Evolutionary conservation across 2,888 invertebrate genomes (phyloP).

Genomic region (Harpalus rufipes): DNA sequence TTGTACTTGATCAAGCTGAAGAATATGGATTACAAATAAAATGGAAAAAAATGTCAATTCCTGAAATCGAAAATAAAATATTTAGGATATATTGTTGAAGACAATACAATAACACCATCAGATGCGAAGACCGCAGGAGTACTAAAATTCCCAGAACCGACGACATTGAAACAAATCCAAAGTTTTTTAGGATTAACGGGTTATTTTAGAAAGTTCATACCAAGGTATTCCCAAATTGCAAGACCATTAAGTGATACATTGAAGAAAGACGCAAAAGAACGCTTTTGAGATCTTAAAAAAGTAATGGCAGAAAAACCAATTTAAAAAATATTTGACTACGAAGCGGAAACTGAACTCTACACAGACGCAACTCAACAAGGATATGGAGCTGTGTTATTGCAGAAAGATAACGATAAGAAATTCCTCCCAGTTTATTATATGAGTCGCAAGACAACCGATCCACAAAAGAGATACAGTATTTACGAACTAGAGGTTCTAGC

Average conservation of each 20-base stretch:
- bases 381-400: conserved; percentile 55
- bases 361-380: conserved; percentile 63
- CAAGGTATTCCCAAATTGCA: conserved; percentile 59
- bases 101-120: conserved; percentile 61
- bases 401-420: no score
- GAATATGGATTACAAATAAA: no score
- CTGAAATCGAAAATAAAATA: conserved; percentile 67
- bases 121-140: neutral
- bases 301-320: conserved; percentile 64
- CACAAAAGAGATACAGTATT: conserved; percentile 31
- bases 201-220: no score
- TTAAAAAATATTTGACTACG: conserved; percentile 66
- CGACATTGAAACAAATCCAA: no score
- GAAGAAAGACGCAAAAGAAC: conserved; percentile 50
- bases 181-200: no score
- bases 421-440: conserved; percentile 33
- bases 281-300: conserved; percentile 64
- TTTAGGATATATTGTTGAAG: conserved; percentile 13
- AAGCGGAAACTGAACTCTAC: conserved; percentile 63
- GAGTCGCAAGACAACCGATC: conserved; percentile 36
- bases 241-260: conserved; percentile 66
- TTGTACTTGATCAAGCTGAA: no score
- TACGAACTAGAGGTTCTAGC: conserved; percentile 63
- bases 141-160: no score
- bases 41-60: conserved; percentile 74